Evolutionary conservation across 2,113 vertebrate species (phyloP), one percentile per base, ranked within the genome.

Genomic region (Scophthalmus maximus): DNA sequence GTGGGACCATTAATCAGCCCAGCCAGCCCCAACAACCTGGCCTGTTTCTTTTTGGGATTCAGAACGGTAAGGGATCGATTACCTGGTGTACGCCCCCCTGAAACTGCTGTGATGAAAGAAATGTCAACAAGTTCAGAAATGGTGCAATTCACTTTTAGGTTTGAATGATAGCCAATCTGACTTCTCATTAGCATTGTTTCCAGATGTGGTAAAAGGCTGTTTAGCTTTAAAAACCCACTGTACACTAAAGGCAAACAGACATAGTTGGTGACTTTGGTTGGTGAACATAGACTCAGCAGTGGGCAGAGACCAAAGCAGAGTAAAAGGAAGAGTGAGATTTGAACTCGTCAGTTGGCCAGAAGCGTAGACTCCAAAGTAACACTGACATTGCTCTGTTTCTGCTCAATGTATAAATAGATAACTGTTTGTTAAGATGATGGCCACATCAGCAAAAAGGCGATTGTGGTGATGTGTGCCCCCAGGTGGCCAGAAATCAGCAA

Each of bases 41-140:
- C 83, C 95, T 99, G 71, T 98, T 97, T 90, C 93, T 99, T n/a
- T 99, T 97, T 47, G 95, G 96, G 72, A 97, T 99, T 85, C 96
- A 98, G 27, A 98, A 96, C 51, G 97, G 98, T 99, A 91, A 97
- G 95, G 80, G 69, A 36, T 32, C 18, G 6, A 64, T 47, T 15
- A 59, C 14, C 40, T 32, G 15, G n/a, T 50, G 34, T 32, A 32
- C 14, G 7, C 10, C 18, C 30, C 30, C 6, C 22, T 44, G 7
- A 46, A 46, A 46, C 42, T n/a, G 42, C 3, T 46, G 42, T 8
- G 17, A 46, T n/a, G 17, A 46, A 7, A 46, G 8, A n/a, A 6
- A 46, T 1, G 42, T n/a, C 8, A 3, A 46, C 8, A 9, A 40
- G 15, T n/a, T n/a, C n/a, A n/a, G n/a, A n/a, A n/a, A n/a, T n/a